Percentiles rank a stretch among this genome's conserved stretches.
These are phyloP conservation scores for Polylopha cassiicola DNA, from an alignment of 2,888 invertebrate species.

Conservation along the genomic window DNA sequence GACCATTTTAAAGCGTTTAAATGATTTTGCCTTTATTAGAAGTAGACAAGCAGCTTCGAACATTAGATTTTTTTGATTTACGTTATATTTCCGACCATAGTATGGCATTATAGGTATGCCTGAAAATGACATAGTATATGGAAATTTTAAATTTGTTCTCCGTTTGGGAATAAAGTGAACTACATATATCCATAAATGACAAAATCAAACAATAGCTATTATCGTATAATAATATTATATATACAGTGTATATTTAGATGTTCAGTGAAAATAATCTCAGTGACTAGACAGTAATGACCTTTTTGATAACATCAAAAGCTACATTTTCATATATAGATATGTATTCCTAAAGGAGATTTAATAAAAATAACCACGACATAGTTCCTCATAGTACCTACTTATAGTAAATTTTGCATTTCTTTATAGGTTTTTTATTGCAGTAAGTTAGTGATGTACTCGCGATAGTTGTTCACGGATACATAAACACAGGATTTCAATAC, in stretches of 20 bases:
- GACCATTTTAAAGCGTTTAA: conserved; percentile 44
- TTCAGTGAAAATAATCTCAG: conserved; percentile 52
- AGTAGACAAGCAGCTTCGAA: conserved; percentile 27
- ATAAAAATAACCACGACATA: conserved; percentile 69
- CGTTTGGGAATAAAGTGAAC: conserved; percentile 36
- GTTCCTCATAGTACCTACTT: conserved; percentile 77
- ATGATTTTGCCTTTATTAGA: conserved; percentile 26
- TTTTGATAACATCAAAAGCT: conserved; percentile 71
- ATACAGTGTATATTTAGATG: conserved; percentile 27
- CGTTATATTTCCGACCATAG: conserved; percentile 7
- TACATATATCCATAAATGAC: conserved; percentile 28
- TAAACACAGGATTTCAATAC: no score
- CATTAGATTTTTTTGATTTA: background rate
- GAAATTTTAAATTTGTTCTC: conserved; percentile 40
- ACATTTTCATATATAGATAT: conserved; percentile 48
- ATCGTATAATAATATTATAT: conserved; percentile 18
- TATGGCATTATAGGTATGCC: conserved; percentile 13
- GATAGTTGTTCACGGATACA: no score
- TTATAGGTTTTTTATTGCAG: conserved; percentile 62
- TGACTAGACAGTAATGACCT: conserved; percentile 58
- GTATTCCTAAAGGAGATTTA: conserved; percentile 45
- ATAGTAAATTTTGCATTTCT: conserved; percentile 75
- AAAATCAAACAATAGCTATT: conserved; percentile 20
- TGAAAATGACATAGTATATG: conserved; percentile 33
- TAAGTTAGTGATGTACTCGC: conserved; percentile 70